These are phyloP conservation scores for Drosophila mayri DNA, from an alignment of 1,140 invertebrate genomes.

Conservation along the genomic window DNA sequence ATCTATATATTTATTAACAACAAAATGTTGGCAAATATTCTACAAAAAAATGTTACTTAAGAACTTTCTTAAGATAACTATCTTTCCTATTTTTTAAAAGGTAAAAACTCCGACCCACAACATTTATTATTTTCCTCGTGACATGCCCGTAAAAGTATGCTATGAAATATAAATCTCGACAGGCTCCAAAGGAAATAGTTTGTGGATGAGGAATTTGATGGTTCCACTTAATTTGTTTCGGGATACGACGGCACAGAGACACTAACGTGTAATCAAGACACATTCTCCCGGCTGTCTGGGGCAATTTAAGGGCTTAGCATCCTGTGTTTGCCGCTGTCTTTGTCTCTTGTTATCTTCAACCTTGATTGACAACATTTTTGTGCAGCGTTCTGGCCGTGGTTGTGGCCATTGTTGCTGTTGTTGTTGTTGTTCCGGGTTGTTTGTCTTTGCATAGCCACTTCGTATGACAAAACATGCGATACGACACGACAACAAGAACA, in stretches of 20 bases:
- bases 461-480: slow-evolving; percentile 80
- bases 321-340: slow-evolving; percentile 33
- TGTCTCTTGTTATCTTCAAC: slow-evolving; percentile 71
- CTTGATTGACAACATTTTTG: slow-evolving; percentile 81
- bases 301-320: slow-evolving; percentile 53
- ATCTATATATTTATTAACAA: no score
- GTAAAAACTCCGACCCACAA: not conserved
- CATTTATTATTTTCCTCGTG: not conserved
- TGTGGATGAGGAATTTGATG: slow-evolving; percentile 18
- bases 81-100: not conserved
- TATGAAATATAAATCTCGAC: slow-evolving; percentile 29
- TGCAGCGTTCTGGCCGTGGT: slow-evolving; percentile 33
- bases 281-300: slow-evolving; percentile 31
- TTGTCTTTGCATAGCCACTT: slow-evolving; percentile 75
- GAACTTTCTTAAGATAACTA: no score
- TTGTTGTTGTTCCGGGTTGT: slow-evolving; percentile 44
- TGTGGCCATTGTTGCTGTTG: slow-evolving; percentile 24
- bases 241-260: slow-evolving; percentile 3
- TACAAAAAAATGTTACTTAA: no score
- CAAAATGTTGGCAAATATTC: no score
- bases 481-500: slow-evolving; percentile 62
- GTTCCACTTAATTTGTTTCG: slow-evolving; percentile 25
- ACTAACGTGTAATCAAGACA: slow-evolving; percentile 28
- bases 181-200: slow-evolving; percentile 36
- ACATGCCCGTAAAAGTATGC: slow-evolving; percentile 22